A percentile compares a stretch with the other conserved stretches of the same genome.
These are phyloP conservation scores for Aspiorhynchus laticeps DNA, from an alignment of 2,113 vertebrate genomes.

Conservation along the genomic window DNA sequence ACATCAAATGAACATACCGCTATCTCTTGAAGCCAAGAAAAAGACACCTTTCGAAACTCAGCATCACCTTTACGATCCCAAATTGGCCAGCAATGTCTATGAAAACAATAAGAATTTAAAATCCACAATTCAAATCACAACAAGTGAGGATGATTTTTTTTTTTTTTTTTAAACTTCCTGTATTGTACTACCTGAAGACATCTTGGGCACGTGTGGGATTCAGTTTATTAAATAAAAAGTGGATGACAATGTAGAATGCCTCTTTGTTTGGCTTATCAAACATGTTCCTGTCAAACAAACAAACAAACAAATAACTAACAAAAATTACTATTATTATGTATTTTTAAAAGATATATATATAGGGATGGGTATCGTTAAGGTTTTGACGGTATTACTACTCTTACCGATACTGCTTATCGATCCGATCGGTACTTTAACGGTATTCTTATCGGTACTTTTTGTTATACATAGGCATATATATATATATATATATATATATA, in stretches of 20 bases:
- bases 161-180: too few species aligned
- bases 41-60: constrained; percentile 80
- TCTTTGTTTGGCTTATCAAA: constrained; percentile 80
- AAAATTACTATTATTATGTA: too few species aligned
- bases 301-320: not conserved
- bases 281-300: constrained; percentile 74
- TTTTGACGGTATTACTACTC: too few species aligned
- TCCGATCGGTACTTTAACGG: too few species aligned
- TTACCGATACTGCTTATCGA: too few species aligned
- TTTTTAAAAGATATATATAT: too few species aligned
- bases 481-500: too few species aligned
- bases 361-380: too few species aligned
- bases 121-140: not conserved
- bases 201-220: constrained; percentile 63
- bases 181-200: constrained; percentile 73
- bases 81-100: constrained; percentile 76
- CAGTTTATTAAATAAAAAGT: constrained; percentile 83
- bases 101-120: not conserved
- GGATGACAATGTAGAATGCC: constrained; percentile 71
- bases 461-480: too few species aligned
- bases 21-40: constrained; percentile 83
- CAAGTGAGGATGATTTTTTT: not conserved
- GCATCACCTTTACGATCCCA: constrained; percentile 74
- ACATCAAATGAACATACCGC: constrained; percentile 74
- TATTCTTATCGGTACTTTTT: too few species aligned